Evolutionary conservation across 2,888 invertebrate genomes (phyloP).

Genomic region (Atethmia centrago): DNA sequence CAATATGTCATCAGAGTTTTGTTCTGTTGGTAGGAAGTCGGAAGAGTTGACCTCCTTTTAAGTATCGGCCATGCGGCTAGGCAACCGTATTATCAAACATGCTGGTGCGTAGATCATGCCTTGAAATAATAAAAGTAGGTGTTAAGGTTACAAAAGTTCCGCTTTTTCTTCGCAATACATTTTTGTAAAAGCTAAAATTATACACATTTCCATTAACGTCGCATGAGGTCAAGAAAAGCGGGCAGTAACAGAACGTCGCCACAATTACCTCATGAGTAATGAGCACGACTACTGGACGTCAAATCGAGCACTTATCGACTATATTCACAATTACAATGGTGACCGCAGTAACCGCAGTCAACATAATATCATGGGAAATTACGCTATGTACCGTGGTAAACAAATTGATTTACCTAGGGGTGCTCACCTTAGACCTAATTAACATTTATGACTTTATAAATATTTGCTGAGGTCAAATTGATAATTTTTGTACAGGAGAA

Average conservation of each 20-base stretch:
- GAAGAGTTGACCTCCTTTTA: background rate
- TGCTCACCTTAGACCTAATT: slow-evolving; percentile 5
- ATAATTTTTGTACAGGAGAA: background rate
- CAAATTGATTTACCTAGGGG: slow-evolving; percentile 35
- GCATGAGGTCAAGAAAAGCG: background rate
- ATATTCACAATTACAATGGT: slow-evolving; percentile 35
- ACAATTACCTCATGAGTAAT: slow-evolving; percentile 17
- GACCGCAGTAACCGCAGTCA: slow-evolving; percentile 36
- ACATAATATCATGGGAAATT: slow-evolving; percentile 57
- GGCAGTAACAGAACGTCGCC: background rate
- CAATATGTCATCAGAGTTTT: background rate
- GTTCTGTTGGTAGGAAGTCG: background rate
- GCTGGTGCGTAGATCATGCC: background rate
- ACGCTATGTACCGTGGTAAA: slow-evolving; percentile 35
- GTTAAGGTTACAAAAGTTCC: background rate
- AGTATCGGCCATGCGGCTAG: background rate
- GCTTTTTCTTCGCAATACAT: too few species aligned
- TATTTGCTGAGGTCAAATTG: background rate
- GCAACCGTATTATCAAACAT: background rate
- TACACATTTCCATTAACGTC: background rate
- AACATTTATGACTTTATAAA: background rate
- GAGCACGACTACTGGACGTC: background rate
- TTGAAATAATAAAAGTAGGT: background rate
- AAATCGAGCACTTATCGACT: slow-evolving; percentile 19
- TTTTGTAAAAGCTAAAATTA: too few species aligned